These are phyloP conservation scores for Sycophila sp. DNA, from an alignment of 1,140 invertebrate genomes.

Conservation along the genomic window DNA sequence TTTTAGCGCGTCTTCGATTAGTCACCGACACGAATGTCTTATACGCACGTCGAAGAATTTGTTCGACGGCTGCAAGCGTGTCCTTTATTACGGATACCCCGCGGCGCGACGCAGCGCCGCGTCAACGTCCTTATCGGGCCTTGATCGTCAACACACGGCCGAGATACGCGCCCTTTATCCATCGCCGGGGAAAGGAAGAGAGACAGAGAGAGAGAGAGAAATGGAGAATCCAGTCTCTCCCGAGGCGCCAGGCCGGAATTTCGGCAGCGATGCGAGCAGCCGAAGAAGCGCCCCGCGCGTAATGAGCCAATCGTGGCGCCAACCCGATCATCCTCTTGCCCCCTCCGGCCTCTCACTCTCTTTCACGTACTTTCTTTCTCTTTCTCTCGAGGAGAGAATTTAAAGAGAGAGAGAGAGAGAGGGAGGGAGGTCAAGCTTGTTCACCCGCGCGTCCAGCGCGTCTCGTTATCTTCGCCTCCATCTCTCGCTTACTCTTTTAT, in stretches of 20 bases:
- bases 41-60: neutral
- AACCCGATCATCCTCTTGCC: constrained; percentile 19
- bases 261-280: neutral
- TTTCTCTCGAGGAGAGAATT: too few species aligned
- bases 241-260: constrained; percentile 12
- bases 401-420: too few species aligned
- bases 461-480: constrained; percentile 41
- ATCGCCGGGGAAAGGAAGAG: neutral
- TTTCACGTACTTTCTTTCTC: too few species aligned
- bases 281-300: neutral
- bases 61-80: neutral
- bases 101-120: neutral
- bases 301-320: constrained; percentile 23
- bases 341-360: constrained; percentile 39
- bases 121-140: neutral
- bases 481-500: constrained; percentile 40
- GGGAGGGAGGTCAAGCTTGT: too few species aligned
- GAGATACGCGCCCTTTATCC: neutral
- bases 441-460: constrained; percentile 27
- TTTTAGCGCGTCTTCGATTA: neutral
- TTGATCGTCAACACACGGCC: neutral
- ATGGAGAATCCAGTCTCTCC: neutral
- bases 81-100: too few species aligned
- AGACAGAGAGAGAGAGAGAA: neutral
- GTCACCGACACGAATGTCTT: too few species aligned